Base-by-base conservation (phyloP, 1,140 invertebrate species). In the Cydia amplana region DNA sequence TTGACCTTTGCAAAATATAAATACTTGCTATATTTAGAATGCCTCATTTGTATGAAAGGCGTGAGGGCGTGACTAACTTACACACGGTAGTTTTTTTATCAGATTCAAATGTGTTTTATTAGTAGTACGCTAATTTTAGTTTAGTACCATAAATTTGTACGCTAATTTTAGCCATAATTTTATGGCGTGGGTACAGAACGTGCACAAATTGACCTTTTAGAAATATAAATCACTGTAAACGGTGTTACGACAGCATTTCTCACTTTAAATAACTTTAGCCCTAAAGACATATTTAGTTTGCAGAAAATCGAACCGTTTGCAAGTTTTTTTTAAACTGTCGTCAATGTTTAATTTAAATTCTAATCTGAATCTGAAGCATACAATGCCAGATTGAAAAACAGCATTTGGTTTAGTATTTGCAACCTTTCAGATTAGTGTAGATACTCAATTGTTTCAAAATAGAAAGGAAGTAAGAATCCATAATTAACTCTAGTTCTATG, bases 1-100 rank as follows among this genome's bases (percentile, higher is more conserved):
- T 23, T 65, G 32, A 70, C 65, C 65, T 70, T 70, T 70, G 32
- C n/a, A 20, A 70, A 36, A 18, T 65, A 32, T 70, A 70, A 36
- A 60, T 60, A 60, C 18, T 7, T 23, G 64, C 25, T 65, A 32
- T 65, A 28, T n/a, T 65, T 36, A 65, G 64, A 65, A 65, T 36
- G 14, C 12, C 32, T 9, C 65, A 70, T 43, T 70, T 40, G 0
- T 70, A 70, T 70, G 25, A 70, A 70, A 70, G 28, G 14, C 64
- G 0, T 36, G n/a, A 70, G 43, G 28, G 14, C 64, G 0, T 36
- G n/a, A 70, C 28, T 70, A 36, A 32, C 65, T 70, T 70, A 36
- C 23, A 43, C 28, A 70, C 55, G 65, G 65, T 70, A 36, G 65
- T 70, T 70, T 60, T 60, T 32, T 70, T 36, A 36, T 36, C 65